Percentiles rank a stretch among this genome's conserved stretches.
phyloP scores from a whole-genome alignment of 2,113 vertebrate species.

The Thalassoma bifasciatum region DNA sequence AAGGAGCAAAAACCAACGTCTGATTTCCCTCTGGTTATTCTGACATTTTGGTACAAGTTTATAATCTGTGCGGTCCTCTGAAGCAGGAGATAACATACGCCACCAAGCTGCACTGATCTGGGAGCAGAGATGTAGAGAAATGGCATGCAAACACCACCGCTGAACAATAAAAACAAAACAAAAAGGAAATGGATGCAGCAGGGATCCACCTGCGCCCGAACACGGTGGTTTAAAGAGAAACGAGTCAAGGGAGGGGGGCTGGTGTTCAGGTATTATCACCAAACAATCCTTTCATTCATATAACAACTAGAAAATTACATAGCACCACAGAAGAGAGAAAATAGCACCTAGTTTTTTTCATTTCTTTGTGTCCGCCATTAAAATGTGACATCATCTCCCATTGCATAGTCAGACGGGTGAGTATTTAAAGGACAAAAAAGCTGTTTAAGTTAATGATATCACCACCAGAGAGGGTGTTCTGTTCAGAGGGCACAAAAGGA shows the following conservation, averaged over 20 bases:
- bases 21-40: slow-evolving; percentile 26
- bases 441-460: slow-evolving; percentile 73
- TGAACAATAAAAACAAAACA: slow-evolving; percentile 14
- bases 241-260: neutral
- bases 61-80: slow-evolving; percentile 19
- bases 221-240: slow-evolving; percentile 39
- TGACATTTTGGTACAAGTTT: slow-evolving; percentile 41
- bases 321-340: slow-evolving; percentile 92
- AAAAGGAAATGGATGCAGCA: slow-evolving; percentile 50
- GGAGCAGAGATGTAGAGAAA: slow-evolving; percentile 51
- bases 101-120: slow-evolving; percentile 57
- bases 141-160: slow-evolving; percentile 65
- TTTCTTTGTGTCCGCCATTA: slow-evolving; percentile 75
- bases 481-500: slow-evolving; percentile 56
- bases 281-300: slow-evolving; percentile 75
- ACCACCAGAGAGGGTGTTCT: slow-evolving; percentile 49
- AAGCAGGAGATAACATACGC: slow-evolving; percentile 51
- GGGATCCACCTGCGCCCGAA: slow-evolving; percentile 43
- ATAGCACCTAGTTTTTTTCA: slow-evolving; percentile 86
- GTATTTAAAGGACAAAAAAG: slow-evolving; percentile 46
- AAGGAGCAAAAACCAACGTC: slow-evolving; percentile 46
- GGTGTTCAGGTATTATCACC: slow-evolving; percentile 65
- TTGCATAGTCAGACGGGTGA: slow-evolving; percentile 69
- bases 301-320: slow-evolving; percentile 80
- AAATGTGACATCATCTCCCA: slow-evolving; percentile 78